Evolutionary conservation across 1,140 invertebrate species (phyloP).

Genomic region (Drosophila ohnishii): DNA sequence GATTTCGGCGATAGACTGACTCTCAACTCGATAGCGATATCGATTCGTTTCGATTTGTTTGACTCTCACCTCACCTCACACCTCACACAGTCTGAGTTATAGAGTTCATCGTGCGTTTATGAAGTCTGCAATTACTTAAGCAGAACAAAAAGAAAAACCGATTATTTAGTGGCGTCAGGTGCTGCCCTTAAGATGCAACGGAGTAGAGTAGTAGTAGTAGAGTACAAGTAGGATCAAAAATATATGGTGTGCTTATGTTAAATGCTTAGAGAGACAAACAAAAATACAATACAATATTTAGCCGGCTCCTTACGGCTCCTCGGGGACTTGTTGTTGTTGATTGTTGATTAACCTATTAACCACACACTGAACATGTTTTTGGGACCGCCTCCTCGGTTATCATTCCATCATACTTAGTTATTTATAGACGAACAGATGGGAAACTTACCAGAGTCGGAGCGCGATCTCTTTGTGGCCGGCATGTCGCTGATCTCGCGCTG

Average conservation of each 20-base stretch:
- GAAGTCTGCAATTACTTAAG: constrained; percentile 83
- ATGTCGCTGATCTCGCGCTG: constrained; percentile 73
- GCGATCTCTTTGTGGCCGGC: constrained; percentile 69
- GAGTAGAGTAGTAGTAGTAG: constrained; percentile 57
- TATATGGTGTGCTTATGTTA: constrained; percentile 65
- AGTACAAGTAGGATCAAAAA: constrained; percentile 57
- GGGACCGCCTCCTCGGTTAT: constrained; percentile 36
- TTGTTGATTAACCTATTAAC: constrained; percentile 51
- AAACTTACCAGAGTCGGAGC: constrained; percentile 79
- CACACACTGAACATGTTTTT: constrained; percentile 40
- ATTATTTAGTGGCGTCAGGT: constrained; percentile 81
- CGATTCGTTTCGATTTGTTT: constrained; percentile 47
- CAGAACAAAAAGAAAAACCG: constrained; percentile 83
- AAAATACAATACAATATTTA: constrained; percentile 39
- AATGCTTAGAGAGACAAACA: constrained; percentile 41
- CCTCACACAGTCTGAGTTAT: constrained; percentile 55
- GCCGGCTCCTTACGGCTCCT: constrained; percentile 25
- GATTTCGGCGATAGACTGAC: constrained; percentile 56
- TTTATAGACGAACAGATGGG: constrained; percentile 23
- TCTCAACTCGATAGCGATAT: constrained; percentile 32
- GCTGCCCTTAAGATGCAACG: constrained; percentile 76
- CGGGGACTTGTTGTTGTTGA: constrained; percentile 13
- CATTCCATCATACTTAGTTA: constrained; percentile 56
- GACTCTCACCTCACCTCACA: constrained; percentile 81
- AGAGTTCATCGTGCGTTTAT: constrained; percentile 80